Base-by-base conservation (phyloP, 2,888 invertebrate species). In the Orchesella flavescens region DNA sequence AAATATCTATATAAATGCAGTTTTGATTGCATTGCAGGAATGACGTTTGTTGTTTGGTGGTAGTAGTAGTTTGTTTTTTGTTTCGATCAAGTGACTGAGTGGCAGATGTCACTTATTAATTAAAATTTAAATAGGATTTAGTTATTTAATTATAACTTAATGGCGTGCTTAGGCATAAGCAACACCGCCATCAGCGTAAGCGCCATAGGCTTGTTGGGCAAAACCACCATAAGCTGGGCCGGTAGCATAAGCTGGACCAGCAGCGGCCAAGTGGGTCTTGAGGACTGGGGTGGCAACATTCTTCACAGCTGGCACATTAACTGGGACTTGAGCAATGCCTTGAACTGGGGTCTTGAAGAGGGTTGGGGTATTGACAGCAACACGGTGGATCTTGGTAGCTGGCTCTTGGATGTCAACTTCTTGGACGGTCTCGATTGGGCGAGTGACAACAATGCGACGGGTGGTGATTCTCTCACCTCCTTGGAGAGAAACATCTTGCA, bases 371-470 rank as follows among this genome's bases (percentile, higher is more conserved):
- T 92, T 92, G n/a, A 92, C 91, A 69, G 92, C 91, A 13, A 92
- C 90, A 84, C 92, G 90, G 86, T 92, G 92, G 86, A 92, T 90
- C 88, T 93, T 92, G 57, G 93, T 92, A 59, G 92, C 91, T 46
- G 93, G 93, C 89, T 93, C 92, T 65, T 92, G 91, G 63, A 93
- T 92, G 68, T 89, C 89, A 63, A 92, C 91, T 89, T 93, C 92
- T 88, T 93, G 92, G 19, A 93, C 90, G 1, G 93, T 93, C 89
- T 93, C 92, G 85, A 93, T 92, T 17, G 93, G 93, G 82, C 92
- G 91, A 86, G 92, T 92, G 59, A 93, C 91, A n/a, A 93, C 93
- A 84, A 93, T 92, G 84, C 93, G 91, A 49, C 93, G 91, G 49
- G 93, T 93, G 86, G 92, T 92, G 72, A 92, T 91, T 77, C 91